A percentile compares a stretch with the other conserved stretches of the same genome.
Evolutionary conservation across 2,888 invertebrate genomes (phyloP).

Genomic region (Bombyx huttoni): DNA sequence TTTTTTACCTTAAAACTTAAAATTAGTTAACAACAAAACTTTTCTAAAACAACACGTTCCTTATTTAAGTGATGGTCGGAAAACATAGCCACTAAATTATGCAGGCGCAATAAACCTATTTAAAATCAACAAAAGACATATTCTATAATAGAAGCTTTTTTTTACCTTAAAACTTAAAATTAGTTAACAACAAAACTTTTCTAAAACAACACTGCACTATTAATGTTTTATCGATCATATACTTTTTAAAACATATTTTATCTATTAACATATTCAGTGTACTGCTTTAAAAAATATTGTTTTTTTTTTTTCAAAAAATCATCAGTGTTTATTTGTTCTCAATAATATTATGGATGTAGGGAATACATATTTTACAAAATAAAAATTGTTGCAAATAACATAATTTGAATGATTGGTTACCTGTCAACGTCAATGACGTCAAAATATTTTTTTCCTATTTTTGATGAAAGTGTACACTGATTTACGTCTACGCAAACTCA

Average conservation of each 20-base stretch:
- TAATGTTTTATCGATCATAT: background rate
- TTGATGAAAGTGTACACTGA: conserved; percentile 10
- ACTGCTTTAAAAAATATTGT: background rate
- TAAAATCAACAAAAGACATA: too few relatives aligned
- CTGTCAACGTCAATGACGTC: conserved; percentile 45
- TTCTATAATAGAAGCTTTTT: background rate
- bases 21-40: background rate
- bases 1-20: conserved; percentile 5
- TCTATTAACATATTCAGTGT: background rate
- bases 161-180: conserved; percentile 6
- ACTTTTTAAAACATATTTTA: background rate
- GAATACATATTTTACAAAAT: background rate
- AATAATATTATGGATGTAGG: background rate
- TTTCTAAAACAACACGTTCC: background rate
- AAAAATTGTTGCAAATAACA: background rate
- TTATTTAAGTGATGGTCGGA: background rate
- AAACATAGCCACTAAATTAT: background rate
- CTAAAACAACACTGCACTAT: background rate
- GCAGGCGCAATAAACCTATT: too few relatives aligned
- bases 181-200: background rate
- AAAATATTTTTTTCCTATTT: conserved; percentile 16
- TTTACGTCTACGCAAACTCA: conserved; percentile 12
- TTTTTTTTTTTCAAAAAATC: background rate
- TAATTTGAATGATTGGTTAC: conserved; percentile 25
- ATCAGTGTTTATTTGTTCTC: background rate